Base-by-base conservation (phyloP, 2,113 vertebrate genomes). In the Vidua macroura region DNA sequence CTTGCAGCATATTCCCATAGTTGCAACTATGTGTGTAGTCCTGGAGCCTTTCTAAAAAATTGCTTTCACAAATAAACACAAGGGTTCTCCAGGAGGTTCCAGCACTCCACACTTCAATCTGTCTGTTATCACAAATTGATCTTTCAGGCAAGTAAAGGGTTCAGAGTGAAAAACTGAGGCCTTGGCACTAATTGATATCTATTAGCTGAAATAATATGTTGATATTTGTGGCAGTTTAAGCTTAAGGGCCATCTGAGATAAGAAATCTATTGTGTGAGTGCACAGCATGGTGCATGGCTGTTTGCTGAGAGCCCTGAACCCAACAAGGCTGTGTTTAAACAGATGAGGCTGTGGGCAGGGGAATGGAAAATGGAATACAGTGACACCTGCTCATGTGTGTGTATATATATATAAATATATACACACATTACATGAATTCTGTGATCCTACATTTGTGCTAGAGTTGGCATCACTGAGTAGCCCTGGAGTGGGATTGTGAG, bases 171-270 rank as follows among this genome's bases (percentile, higher is more conserved):
- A 85, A 91, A 62, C 3, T 3, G 41, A 69, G 55, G 20, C 43
- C 35, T 79, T 1, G 1, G 15, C 39, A 68, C 53, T 92, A 63
- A n/a, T 15, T 87, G 75, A n/a, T 78, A 68, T 27, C 49, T 76
- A 52, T 84, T 85, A 85, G 31, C 25, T 85, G 81, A 86, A 95
- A 56, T 87, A 21, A 22, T 64, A 30, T 35, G 46, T 58, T 91
- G 44, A 33, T 86, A 55, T 25, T 78, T 70, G 30, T 21, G 25
- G 15, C 46, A 80, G 30, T n/a, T n/a, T 70, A 70, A 81, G 16
- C 2, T 78, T 76, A 83, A 83, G 25, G 55, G 68, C 81, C 73
- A 52, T 3, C 43, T 81, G 79, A 66, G 63, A 46, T 72, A 52
- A 48, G 58, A 77, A 74, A 59, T n/a, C 67, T 25, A 7, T 56